Evolutionary conservation across 1,140 invertebrate species (phyloP).

Genomic region (Probaryconus sp.): DNA sequence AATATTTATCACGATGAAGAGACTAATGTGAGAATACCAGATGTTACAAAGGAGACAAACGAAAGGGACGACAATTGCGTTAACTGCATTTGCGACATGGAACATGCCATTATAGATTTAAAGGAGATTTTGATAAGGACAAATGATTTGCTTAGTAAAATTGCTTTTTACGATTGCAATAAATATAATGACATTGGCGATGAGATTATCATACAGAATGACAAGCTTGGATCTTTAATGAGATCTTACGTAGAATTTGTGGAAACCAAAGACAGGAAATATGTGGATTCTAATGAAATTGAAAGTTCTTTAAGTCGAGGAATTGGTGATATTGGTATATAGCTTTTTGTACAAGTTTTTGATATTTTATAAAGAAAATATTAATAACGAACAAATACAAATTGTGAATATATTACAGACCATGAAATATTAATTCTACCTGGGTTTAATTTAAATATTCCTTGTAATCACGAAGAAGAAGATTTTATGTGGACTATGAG

Average conservation of each 20-base stretch:
- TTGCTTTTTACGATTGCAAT: conserved; percentile 61
- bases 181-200: conserved; percentile 62
- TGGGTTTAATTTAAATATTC: conserved; percentile 67
- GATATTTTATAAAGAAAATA: conserved; percentile 1
- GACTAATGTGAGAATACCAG: conserved; percentile 36
- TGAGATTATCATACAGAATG: conserved; percentile 61
- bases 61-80: conserved; percentile 48
- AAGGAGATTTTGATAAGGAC: conserved; percentile 52
- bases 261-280: conserved; percentile 64
- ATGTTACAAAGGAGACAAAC: conserved; percentile 3
- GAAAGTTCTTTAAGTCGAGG: conserved; percentile 52
- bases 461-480: conserved; percentile 65
- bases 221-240: conserved; percentile 44
- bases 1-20: conserved; percentile 21
- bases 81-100: conserved; percentile 66
- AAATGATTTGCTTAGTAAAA: conserved; percentile 59
- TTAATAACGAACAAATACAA: background rate
- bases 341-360: conserved; percentile 13
- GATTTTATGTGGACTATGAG: conserved; percentile 66
- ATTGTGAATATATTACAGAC: conserved; percentile 48
- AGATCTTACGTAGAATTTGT: conserved; percentile 57
- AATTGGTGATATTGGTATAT: conserved; percentile 36
- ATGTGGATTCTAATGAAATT: conserved; percentile 62
- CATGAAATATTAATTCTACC: conserved; percentile 66
- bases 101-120: conserved; percentile 50